Evolutionary conservation across 2,888 invertebrate genomes (phyloP), one percentile per base, ranked within the genome.

Genomic region (Lacanobia wlatinum): DNA sequence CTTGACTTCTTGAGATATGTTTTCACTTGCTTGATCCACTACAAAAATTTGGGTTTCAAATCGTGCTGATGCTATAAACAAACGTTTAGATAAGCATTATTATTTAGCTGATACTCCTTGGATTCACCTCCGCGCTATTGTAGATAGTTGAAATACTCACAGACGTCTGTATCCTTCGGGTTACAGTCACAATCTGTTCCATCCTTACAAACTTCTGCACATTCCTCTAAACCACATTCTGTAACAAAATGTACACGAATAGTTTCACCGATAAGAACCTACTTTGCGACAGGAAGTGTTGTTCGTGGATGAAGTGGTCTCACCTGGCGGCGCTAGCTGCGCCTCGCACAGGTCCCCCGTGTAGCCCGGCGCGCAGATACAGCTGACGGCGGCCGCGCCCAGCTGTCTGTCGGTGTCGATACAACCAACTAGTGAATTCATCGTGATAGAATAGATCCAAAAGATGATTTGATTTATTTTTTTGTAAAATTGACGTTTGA

Each of bases 311-410:
- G 14, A 40, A 59, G 38, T 18, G n/a, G 40, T 43, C 67, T 89
- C 90, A 94, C 96, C 94, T 81, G 96, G 95, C 59, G 93, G 89
- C 64, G 95, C 93, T 60, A 97, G 96, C 81, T 97, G 97, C 70
- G 97, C 96, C 92, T 98, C 97, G 89, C 98, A 98, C 86, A 97
- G 97, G 87, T 97, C 97, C 56, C 98, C 98, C 48, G 97, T 97
- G 92, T 96, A 98, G 38, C 97, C 97, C 1, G 96, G 91, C 12
- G 97, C 96, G 92, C 98, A 98, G 85, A 97, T 96, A 90, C 98
- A 98, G 89, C 97, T 97, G 80, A 98, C 97, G 38, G 97, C 97
- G 70, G 97, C 97, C 21, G 97, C 97, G 7, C 98, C 98, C 92
- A 98, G 97, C 93, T 98, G 98, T 90, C 98, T 98, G 96, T 78